phyloP scores from a whole-genome alignment of 2,888 invertebrate genomes.

The Ochropacha duplaris region DNA sequence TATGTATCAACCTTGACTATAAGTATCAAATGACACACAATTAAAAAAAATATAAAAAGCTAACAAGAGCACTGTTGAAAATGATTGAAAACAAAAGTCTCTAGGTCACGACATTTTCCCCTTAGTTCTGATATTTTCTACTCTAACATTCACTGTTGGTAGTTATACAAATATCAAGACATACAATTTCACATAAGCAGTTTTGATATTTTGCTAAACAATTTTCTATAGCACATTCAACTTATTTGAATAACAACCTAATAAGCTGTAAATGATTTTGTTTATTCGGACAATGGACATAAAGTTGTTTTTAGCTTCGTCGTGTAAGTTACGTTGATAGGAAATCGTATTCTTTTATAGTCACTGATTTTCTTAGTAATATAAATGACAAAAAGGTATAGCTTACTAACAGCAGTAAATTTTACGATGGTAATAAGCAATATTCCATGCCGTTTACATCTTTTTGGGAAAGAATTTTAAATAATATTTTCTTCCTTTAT shows the following conservation, averaged over 20 bases:
- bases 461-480: not conserved
- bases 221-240: too few relatives aligned
- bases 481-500: not conserved
- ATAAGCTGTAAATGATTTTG: constrained; percentile 2
- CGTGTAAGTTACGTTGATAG: not conserved
- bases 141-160: too few relatives aligned
- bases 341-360: not conserved
- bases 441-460: not conserved
- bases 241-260: not conserved
- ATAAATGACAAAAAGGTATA: not conserved
- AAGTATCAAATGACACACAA: too few relatives aligned
- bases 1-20: too few relatives aligned
- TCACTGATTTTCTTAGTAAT: not conserved
- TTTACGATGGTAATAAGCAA: constrained; percentile 4
- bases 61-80: too few relatives aligned
- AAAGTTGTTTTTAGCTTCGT: not conserved
- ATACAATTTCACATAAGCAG: too few relatives aligned
- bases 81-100: too few relatives aligned
- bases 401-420: constrained; percentile 3
- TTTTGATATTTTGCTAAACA: too few relatives aligned
- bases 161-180: too few relatives aligned
- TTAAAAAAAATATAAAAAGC: too few relatives aligned
- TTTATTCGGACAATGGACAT: not conserved
- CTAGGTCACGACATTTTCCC: too few relatives aligned
- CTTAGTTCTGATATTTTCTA: too few relatives aligned